Evolutionary conservation across 2,888 invertebrate genomes (phyloP), one percentile per base, ranked within the genome.

Genomic region (Lasiommata megera): DNA sequence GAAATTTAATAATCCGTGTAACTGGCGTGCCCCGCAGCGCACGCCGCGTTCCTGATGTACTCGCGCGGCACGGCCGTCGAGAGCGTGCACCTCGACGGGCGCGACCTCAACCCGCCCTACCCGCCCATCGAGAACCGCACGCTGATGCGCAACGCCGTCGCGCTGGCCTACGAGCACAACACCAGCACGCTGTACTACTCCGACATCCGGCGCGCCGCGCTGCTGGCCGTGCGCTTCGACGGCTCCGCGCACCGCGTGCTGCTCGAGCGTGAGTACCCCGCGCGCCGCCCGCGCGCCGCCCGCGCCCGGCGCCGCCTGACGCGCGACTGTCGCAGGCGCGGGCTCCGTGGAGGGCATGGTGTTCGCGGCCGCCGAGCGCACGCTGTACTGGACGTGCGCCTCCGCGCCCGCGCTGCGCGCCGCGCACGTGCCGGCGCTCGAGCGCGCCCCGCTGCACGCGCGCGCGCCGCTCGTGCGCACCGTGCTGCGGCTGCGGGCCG

Each of bases 261-360:
- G 62, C 92, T 96, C 8, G 93, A 93, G 69, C 93, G 94, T 94
- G 77, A 90, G 93, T 78, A 31, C 9, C 62, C 96, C 97, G 78
- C 92, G 94, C 73, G 96, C 96, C 56, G 94, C 95, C 93, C 31
- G 97, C 96, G 46, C 92, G 92, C 76, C 84, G 95, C 97, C 85
- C 97, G 97, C 47, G 92, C 92, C 29, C 92, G 92, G 0, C 95
- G 96, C 82, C 88, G 88, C 36, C 92, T 94, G 38, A 87, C 97
- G 62, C 92, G 96, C 8, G 93, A 93, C 9, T 1, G 18, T 38
- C 11, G 48, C 77, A 94, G 95, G 94, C 70, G 95, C 95, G 82
- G 96, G 96, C 8, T 95, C 96, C 0, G 97, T 97, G 6, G 97
- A 98, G 87, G 98, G 97, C 38, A 87, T 98, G 73, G 95, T 96